phyloP scores from a whole-genome alignment of 2,797 vertebrate species.

The Arrhamphus sclerolepis region DNA sequence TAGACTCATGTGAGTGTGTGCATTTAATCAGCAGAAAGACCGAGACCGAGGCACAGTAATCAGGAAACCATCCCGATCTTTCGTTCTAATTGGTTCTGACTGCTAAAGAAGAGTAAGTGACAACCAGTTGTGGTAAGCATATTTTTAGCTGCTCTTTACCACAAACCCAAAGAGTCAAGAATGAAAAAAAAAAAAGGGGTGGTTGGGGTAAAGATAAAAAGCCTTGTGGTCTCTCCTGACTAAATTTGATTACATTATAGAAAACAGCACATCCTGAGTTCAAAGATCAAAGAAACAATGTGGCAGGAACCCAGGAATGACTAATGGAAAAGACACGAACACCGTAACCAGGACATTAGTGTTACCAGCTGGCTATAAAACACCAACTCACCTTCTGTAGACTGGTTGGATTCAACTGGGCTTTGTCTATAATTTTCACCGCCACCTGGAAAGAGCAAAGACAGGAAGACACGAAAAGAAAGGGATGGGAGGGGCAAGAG shows the following conservation, averaged over 20 bases:
- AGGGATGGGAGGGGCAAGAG: not conserved
- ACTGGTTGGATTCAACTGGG: slow-evolving; percentile 81
- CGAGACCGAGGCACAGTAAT: slow-evolving; percentile 57
- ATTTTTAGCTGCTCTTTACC: slow-evolving; percentile 66
- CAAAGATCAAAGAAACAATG: slow-evolving; percentile 60
- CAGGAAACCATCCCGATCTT: slow-evolving; percentile 46
- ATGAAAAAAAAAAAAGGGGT: slow-evolving; percentile 2
- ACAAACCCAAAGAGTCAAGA: slow-evolving; percentile 52
- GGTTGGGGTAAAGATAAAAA: slow-evolving; percentile 56
- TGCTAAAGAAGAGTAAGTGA: slow-evolving; percentile 61
- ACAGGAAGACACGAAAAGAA: slow-evolving; percentile 11
- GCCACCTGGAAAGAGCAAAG: slow-evolving; percentile 70
- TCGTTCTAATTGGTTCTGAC: slow-evolving; percentile 63
- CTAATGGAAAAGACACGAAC: slow-evolving; percentile 46
- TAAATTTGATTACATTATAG: slow-evolving; percentile 70
- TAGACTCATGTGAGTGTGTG: slow-evolving; percentile 11
- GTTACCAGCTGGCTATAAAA: slow-evolving; percentile 50
- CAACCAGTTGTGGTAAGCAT: slow-evolving; percentile 55
- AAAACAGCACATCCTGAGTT: slow-evolving; percentile 70
- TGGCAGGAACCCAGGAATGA: slow-evolving; percentile 35
- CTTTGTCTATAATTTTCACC: slow-evolving; percentile 84
- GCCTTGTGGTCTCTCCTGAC: slow-evolving; percentile 67
- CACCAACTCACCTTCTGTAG: slow-evolving; percentile 79
- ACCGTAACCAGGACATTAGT: slow-evolving; percentile 40
- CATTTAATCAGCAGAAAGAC: slow-evolving; percentile 51